These are phyloP conservation scores for Pocillopora damicornis DNA, from an alignment of 64 coral and sea anemone genomes.

Conservation along the genomic window DNA sequence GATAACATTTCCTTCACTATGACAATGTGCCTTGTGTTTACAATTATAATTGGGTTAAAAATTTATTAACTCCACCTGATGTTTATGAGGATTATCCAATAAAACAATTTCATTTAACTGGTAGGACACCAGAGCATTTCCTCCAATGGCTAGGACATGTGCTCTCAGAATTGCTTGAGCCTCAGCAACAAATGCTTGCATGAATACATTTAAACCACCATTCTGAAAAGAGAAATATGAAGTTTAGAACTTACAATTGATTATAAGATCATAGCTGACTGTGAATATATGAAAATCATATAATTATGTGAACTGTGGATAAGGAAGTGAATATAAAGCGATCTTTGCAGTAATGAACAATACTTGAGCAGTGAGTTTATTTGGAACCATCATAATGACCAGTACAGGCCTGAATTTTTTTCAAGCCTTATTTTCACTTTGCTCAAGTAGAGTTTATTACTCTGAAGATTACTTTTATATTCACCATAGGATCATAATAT, in stretches of 20 bases:
- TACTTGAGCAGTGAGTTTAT: no score
- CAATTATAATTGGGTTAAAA: neutral
- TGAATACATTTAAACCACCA: constrained; percentile 93
- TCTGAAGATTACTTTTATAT: no score
- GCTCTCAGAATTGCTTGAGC: constrained; percentile 90
- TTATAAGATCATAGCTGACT: neutral
- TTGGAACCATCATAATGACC: no score
- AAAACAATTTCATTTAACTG: constrained; percentile 85
- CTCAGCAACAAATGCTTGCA: constrained; percentile 93
- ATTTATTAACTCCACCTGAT: constrained; percentile 53
- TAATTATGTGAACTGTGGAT: no score
- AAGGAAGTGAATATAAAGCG: no score
- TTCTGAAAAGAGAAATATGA: constrained; percentile 46
- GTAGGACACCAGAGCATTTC: constrained; percentile 89
- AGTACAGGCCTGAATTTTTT: no score
- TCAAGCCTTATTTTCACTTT: no score
- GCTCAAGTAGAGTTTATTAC: no score
- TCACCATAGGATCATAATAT: neutral
- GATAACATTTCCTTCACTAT: no score
- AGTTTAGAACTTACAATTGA: neutral
- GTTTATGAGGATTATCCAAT: constrained; percentile 93
- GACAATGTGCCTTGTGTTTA: no score
- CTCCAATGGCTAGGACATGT: constrained; percentile 83
- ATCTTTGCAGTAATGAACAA: no score
- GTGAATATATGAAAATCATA: no score